Percentiles rank a stretch among this genome's conserved stretches.
Evolutionary conservation across 37 sponge, comb jelly and placozoan species (phyloP).

Genomic region (Cladorhizidae sp.): DNA sequence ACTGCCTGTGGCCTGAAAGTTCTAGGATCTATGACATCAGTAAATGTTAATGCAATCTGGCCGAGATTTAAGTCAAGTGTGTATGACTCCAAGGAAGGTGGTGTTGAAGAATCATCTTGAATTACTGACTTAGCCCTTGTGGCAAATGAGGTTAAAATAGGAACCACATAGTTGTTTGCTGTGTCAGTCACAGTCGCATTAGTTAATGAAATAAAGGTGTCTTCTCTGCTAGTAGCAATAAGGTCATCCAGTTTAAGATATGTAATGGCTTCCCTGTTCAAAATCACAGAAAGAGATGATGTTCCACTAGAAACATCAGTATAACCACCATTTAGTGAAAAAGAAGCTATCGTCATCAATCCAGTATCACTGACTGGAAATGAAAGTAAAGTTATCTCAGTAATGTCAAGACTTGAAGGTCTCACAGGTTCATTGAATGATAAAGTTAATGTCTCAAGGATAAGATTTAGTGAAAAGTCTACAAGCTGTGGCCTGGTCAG

Average conservation of each 20-base stretch:
- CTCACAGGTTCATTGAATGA: conserved; percentile 83
- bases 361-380: background rate
- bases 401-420: conserved; percentile 66
- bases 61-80: conserved; percentile 78
- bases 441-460: conserved; percentile 54
- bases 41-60: conserved; percentile 68
- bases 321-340: conserved; percentile 42
- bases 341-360: conserved; percentile 13
- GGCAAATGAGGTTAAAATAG: conserved; percentile 38
- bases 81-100: conserved; percentile 56
- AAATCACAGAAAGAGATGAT: conserved; percentile 15
- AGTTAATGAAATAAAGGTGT: conserved; percentile 68
- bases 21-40: conserved; percentile 64
- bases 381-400: conserved; percentile 62
- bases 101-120: conserved; percentile 38
- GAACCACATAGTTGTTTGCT: conserved; percentile 58
- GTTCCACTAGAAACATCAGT: conserved; percentile 59
- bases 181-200: conserved; percentile 70
- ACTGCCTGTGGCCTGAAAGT: conserved; percentile 42
- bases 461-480: conserved; percentile 62
- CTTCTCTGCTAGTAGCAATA: conserved; percentile 27
- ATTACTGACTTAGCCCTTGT: background rate
- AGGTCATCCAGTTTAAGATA: conserved; percentile 61
- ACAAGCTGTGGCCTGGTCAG: conserved; percentile 58
- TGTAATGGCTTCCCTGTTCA: conserved; percentile 48